Evolutionary conservation across 2,888 invertebrate species (phyloP).

Genomic region (Salpingus planirostris): DNA sequence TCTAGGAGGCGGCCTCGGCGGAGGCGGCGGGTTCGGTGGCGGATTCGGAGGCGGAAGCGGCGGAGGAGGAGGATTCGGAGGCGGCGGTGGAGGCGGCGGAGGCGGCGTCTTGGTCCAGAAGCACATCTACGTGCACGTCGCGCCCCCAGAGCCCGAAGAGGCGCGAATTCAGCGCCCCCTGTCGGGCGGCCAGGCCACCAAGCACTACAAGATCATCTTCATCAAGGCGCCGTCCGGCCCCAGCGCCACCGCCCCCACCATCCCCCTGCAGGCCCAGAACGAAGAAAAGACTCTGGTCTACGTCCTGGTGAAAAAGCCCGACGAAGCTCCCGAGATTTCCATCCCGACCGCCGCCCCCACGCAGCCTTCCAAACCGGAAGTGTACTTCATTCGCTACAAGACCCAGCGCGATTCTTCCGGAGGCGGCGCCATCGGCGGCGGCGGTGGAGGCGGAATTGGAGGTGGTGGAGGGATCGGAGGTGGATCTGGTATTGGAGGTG

Average conservation of each 20-base stretch:
- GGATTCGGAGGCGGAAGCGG: conserved; percentile 38
- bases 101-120: conserved; percentile 63
- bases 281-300: conserved; percentile 85
- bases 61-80: conserved; percentile 33
- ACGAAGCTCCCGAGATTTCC: conserved; percentile 69
- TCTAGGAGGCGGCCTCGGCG: conserved; percentile 9
- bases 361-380: conserved; percentile 82
- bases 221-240: conserved; percentile 81
- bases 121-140: conserved; percentile 83
- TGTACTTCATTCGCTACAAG: conserved; percentile 85
- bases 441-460: conserved; percentile 31
- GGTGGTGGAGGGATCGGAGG: conserved; percentile 37
- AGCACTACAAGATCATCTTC: conserved; percentile 79
- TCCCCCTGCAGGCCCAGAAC: conserved; percentile 73
- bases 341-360: conserved; percentile 75
- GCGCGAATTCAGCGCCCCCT: conserved; percentile 55
- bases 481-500: conserved; percentile 6
- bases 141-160: conserved; percentile 74
- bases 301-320: conserved; percentile 84
- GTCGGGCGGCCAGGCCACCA: conserved; percentile 58
- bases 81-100: conserved; percentile 6
- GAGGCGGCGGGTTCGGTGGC: conserved; percentile 22
- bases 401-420: conserved; percentile 47
- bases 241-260: conserved; percentile 71
- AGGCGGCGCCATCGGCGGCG: conserved; percentile 31